Evolutionary conservation across 2,888 invertebrate species (phyloP).

Genomic region (Erebia aethiops): DNA sequence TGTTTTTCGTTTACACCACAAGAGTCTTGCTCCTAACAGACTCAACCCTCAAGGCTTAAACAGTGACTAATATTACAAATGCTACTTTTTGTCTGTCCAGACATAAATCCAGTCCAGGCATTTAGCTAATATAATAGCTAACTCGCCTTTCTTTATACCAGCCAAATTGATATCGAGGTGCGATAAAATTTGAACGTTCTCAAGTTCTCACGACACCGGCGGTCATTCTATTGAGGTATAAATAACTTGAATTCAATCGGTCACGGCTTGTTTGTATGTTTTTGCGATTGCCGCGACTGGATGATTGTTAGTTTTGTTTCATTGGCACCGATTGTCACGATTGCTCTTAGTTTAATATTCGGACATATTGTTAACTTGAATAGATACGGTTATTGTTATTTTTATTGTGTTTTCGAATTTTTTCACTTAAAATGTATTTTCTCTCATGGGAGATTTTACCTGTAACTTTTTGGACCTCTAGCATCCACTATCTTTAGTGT

Average conservation of each 20-base stretch:
- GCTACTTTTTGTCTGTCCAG: no score
- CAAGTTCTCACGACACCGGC: slow-evolving; percentile 58
- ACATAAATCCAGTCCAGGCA: no score
- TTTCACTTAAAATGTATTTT: background rate
- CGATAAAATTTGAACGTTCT: slow-evolving; percentile 42
- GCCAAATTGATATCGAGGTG: slow-evolving; percentile 11
- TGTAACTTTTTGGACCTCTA: background rate
- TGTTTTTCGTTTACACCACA: no score
- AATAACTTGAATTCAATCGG: slow-evolving; percentile 55
- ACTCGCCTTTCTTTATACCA: background rate
- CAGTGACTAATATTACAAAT: no score
- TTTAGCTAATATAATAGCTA: background rate
- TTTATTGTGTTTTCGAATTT: background rate
- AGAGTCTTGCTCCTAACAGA: no score
- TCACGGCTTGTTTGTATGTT: slow-evolving; percentile 52
- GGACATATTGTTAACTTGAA: slow-evolving; percentile 8
- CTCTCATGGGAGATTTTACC: background rate
- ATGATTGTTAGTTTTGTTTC: slow-evolving; percentile 24
- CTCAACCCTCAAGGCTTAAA: no score
- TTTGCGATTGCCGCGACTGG: slow-evolving; percentile 33
- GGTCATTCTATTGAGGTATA: slow-evolving; percentile 54
- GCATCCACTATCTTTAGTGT: no score
- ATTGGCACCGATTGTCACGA: slow-evolving; percentile 16
- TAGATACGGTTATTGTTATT: slow-evolving; percentile 14
- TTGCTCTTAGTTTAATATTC: slow-evolving; percentile 17